Evolutionary conservation across 2,113 vertebrate species (phyloP), one percentile per base, ranked within the genome.

Genomic region (Rallus limicola): DNA sequence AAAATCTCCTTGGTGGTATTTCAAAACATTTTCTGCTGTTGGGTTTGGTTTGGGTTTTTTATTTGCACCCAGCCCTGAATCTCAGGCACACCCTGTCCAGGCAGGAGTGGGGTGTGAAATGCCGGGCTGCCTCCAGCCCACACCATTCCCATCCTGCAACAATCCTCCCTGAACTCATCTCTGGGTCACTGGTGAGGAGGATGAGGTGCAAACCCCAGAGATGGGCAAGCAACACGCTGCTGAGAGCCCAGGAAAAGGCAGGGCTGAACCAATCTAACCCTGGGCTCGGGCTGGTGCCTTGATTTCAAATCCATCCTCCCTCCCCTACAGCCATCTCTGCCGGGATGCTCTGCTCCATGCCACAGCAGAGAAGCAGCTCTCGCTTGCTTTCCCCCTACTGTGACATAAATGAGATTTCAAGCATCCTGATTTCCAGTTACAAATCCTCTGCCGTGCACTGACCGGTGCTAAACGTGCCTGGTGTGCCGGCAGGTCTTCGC

Each of bases 161-260:
- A 83, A 83, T 44, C 63, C 60, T 69, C 64, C 38, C 74, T 3
- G 33, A 75, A 23, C 46, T 75, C 90, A 38, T 11, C 25, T 44
- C 48, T 31, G 13, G 4, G 0, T 0, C 3, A 0, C 55, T 1
- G 31, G 44, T 9, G 28, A 52, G 16, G 29, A 48, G 18, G 29
- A 26, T 3, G 4, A n/a, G 74, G 9, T 10, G 33, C 17, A 23
- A 15, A 33, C 13, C 58, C 63, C 31, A 23, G 28, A 29, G 58
- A 9, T 2, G 42, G 44, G 23, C 2, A 21, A 86, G n/a, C 19
- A 64, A 29, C 1, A 1, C 1, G 29, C 24, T 4, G 0, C 50
- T 1, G 50, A 33, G 70, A 65, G n/a, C 56, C 38, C 14, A 4
- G 44, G 40, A 33, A 31, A 53, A 31, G 38, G 48, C 63, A 60